Percentiles rank a stretch among this genome's conserved stretches.
Evolutionary conservation across 1,140 invertebrate genomes (phyloP).

Genomic region (Drosophila parabipectinata): DNA sequence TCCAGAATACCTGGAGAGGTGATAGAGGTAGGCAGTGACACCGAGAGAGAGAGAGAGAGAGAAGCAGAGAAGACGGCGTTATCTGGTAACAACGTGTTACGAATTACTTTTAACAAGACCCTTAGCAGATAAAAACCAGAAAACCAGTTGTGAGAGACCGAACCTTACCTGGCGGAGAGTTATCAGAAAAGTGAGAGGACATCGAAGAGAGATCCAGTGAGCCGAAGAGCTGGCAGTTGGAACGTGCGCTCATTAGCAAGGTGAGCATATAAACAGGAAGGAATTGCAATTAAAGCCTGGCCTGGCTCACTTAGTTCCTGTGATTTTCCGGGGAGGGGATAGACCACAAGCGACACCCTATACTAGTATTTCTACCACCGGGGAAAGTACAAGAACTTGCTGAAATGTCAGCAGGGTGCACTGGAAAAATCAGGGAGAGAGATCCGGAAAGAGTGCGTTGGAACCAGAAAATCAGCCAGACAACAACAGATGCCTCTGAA

Average conservation of each 20-base stretch:
- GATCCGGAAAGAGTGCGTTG: slow-evolving; percentile 30
- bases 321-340: slow-evolving; percentile 40
- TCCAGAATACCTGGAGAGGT: slow-evolving; percentile 10
- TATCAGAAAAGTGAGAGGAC: slow-evolving; percentile 14
- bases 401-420: slow-evolving; percentile 63
- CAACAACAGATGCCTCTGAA: slow-evolving; percentile 52
- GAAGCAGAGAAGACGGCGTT: slow-evolving; percentile 67
- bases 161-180: slow-evolving; percentile 8
- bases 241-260: slow-evolving; percentile 70
- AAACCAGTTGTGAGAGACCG: slow-evolving; percentile 60
- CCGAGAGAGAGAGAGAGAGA: slow-evolving; percentile 26
- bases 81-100: slow-evolving; percentile 84
- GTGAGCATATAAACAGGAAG: slow-evolving; percentile 64
- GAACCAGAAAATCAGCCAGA: slow-evolving; percentile 64
- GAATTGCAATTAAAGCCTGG: slow-evolving; percentile 60
- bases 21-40: slow-evolving; percentile 20
- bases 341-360: slow-evolving; percentile 28
- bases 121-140: slow-evolving; percentile 83
- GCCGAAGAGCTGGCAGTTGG: slow-evolving; percentile 27
- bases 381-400: slow-evolving; percentile 45
- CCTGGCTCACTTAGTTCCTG: slow-evolving; percentile 39
- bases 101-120: slow-evolving; percentile 84
- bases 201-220: slow-evolving; percentile 11
- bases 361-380: slow-evolving; percentile 28
- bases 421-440: slow-evolving; percentile 35